Base-by-base conservation (phyloP, 2,113 vertebrate genomes). In the Calyptommatus sinebrachiatus region DNA sequence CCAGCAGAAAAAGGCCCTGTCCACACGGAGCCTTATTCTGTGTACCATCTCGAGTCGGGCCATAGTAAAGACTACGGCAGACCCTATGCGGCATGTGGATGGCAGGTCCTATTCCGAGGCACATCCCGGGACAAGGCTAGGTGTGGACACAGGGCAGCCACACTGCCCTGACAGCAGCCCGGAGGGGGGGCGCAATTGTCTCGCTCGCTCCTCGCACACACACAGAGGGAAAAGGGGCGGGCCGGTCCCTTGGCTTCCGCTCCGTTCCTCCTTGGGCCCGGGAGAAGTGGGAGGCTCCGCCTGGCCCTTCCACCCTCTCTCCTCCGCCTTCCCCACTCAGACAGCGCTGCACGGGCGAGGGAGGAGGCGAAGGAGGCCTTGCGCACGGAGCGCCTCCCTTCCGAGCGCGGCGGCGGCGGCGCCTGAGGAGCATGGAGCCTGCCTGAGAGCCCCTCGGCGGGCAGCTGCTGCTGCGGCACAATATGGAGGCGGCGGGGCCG, bases 381-480 rank as follows among this genome's bases (percentile, higher is more conserved):
- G 53, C 53, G 72, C 48, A 0, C 53, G 53, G 86, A 41, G 89
- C 88, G 0, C 90, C 73, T 79, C 46, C 89, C 77, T 70, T 78
- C 69, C 81, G 72, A 57, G 85, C 82, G 78, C 84, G 85, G 35
- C 35, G 35, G 35, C 35, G 35, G 35, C 35, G 35, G 85, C 69
- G 88, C 84, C 73, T 83, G 73, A 83, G 7, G 88, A 88, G 91
- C 87, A 92, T 92, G 91, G 91, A 92, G 84, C 89, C 90, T 28
- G 90, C 88, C 84, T 92, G 88, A 92, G 90, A 5, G 76, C 63
- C 79, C 75, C 86, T 77, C 86, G 29, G 85, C 41, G 88, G 76
- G 90, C 86, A 79, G 91, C 88, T 82, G 91, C 91, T 28, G 88
- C 91, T 79, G 91, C 91, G 78, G 91, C 90, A 78, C 89, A 92